Base-by-base conservation (phyloP, 2,797 vertebrate genomes). In the Alauda arvensis region DNA sequence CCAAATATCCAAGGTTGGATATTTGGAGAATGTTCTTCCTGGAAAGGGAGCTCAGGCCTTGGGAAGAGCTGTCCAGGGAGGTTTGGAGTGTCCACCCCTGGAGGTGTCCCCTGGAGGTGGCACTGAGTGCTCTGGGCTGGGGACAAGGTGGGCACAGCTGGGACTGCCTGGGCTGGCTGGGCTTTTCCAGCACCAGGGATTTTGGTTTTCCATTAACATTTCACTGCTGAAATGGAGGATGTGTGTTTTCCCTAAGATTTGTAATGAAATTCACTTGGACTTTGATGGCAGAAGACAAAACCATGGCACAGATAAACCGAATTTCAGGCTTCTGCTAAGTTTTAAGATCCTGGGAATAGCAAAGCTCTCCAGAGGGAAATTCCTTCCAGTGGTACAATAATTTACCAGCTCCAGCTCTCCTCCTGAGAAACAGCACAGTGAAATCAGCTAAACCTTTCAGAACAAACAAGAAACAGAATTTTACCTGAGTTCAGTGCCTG, bases 121-220 rank as follows among this genome's bases (percentile, higher is more conserved):
- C 70, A 52, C 80, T 76, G 12, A 67, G 78, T 0, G 77, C 66
- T 80, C 66, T 62, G 78, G 31, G 61, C 43, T 74, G 69, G 62
- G 28, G 24, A 46, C 70, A 67, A 31, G 81, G 55, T 60, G 71
- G 52, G 25, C 42, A 81, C 57, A 40, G 59, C 25, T 51, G 3
- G 63, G 2, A 5, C 21, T 76, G 0, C 3, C 0, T 6, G 48
- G 2, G 2, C 31, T 68, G 8, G 48, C 25, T 23, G 6, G 5
- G 4, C 23, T 85, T 28, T 43, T 4, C 83, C 83, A 39, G 0
- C 28, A 18, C 0, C 18, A 10, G 12, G 8, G 6, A 69, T n/a
- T 1, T 9, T 0, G 18, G 31, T 8, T 33, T 45, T 85, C 39
- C 1, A 1, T 26, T 29, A 52, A 11, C 20, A 40, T 8, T 52